Evolutionary conservation across 1,140 invertebrate species (phyloP).

Genomic region (Drosophila willistoni): DNA sequence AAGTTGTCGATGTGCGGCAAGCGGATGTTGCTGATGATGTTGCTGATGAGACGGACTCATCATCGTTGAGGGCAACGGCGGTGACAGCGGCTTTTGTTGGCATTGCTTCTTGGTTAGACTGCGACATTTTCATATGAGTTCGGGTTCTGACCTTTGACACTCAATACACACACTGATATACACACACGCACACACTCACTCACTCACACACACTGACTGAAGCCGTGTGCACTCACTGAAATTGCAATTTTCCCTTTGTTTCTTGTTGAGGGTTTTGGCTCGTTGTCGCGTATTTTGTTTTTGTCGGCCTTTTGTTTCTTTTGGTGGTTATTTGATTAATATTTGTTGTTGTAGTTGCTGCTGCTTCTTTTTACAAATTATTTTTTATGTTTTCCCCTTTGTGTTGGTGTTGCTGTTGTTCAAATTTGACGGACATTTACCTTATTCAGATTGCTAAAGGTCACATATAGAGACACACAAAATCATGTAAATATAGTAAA

Average conservation of each 20-base stretch:
- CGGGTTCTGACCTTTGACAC: constrained; percentile 52
- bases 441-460: not conserved
- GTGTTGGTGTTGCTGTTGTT: not conserved
- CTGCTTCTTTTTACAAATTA: not conserved
- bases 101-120: constrained; percentile 57
- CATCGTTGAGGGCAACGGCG: constrained; percentile 27
- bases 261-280: not conserved
- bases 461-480: not conserved
- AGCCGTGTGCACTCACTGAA: constrained; percentile 42
- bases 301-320: constrained; percentile 31
- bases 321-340: constrained; percentile 25
- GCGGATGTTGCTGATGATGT: not conserved
- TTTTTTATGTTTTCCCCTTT: not conserved
- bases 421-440: constrained; percentile 4
- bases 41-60: constrained; percentile 33
- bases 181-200: constrained; percentile 20
- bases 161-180: constrained; percentile 26
- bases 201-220: constrained; percentile 26
- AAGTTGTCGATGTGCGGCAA: constrained; percentile 7
- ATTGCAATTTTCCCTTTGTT: constrained; percentile 53
- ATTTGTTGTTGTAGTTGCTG: not conserved
- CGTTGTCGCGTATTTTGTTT: constrained; percentile 20
- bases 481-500: not conserved
- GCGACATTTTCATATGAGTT: constrained; percentile 67
- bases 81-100: constrained; percentile 48